Evolutionary conservation across 2,797 vertebrate genomes (phyloP).

Genomic region (Lagodon rhomboides): DNA sequence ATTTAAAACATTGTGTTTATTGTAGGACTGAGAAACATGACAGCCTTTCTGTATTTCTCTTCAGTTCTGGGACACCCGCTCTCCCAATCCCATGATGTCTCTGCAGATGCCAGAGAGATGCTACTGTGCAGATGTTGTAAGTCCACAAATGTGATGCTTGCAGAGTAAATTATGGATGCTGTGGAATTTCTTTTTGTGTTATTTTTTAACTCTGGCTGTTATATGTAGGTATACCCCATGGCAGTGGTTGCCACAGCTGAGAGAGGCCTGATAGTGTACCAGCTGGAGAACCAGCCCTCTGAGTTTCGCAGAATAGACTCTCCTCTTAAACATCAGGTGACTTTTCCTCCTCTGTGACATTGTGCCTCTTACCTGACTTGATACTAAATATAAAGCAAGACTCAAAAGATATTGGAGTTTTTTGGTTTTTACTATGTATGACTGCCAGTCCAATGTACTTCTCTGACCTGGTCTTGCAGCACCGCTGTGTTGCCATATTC

Average conservation of each 20-base stretch:
- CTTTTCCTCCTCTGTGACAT: background rate
- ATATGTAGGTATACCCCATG: constrained; percentile 94
- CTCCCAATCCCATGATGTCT: constrained; percentile 97
- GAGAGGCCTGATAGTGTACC: constrained; percentile 96
- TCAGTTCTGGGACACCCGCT: constrained; percentile 99
- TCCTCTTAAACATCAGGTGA: constrained; percentile 97
- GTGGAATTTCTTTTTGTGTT: background rate
- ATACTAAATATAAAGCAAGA: background rate
- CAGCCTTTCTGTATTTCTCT: constrained; percentile 18
- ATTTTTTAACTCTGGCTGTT: background rate
- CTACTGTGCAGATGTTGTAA: constrained; percentile 98
- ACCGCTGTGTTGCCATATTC: constrained; percentile 98
- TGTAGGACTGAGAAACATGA: constrained; percentile 3
- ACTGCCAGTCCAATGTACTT: background rate
- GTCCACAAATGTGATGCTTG: constrained; percentile 32
- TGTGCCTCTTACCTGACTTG: background rate
- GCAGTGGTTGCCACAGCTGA: constrained; percentile 98
- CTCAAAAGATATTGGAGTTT: background rate
- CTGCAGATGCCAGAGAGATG: constrained; percentile 95
- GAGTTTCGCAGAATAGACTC: constrained; percentile 98
- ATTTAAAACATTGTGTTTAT: background rate
- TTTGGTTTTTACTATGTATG: background rate
- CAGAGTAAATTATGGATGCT: background rate
- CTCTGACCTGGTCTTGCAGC: constrained; percentile 81
- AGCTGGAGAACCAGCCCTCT: constrained; percentile 97